phyloP scores from a whole-genome alignment of 1,140 invertebrate genomes.

The Cotesia chilonis region DNA sequence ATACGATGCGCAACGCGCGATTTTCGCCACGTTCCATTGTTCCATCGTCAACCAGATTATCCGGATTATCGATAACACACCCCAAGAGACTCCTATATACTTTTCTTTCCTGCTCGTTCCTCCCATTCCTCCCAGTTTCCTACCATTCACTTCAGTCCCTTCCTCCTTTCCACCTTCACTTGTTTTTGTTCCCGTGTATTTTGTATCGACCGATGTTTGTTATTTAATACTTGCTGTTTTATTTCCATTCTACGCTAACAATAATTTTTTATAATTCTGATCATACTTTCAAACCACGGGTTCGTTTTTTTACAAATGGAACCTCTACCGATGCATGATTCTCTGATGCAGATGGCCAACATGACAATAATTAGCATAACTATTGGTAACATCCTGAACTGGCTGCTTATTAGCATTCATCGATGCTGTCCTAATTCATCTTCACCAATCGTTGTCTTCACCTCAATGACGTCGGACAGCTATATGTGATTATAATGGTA shows the following conservation, averaged over 20 bases:
- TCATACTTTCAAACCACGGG: no score
- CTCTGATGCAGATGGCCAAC: slow-evolving; percentile 18
- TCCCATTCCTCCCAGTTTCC: neutral
- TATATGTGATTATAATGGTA: no score
- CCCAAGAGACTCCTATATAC: slow-evolving; percentile 24
- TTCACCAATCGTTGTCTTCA: no score
- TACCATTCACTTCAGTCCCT: neutral
- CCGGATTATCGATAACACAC: slow-evolving; percentile 42
- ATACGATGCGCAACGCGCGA: slow-evolving; percentile 12
- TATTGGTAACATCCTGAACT: slow-evolving; percentile 50
- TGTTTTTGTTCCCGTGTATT: no score
- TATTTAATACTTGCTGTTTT: slow-evolving; percentile 14
- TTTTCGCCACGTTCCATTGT: slow-evolving; percentile 38
- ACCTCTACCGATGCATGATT: no score
- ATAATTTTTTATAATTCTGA: no score
- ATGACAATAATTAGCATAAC: slow-evolving; percentile 63
- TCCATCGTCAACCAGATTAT: slow-evolving; percentile 41
- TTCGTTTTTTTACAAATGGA: no score
- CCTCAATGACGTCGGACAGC: no score
- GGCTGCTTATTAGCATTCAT: no score
- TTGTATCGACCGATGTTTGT: neutral
- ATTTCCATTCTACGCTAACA: no score
- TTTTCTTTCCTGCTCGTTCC: slow-evolving; percentile 14
- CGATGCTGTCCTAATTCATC: slow-evolving; percentile 8
- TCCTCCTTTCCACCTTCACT: neutral